A percentile compares a stretch with the other conserved stretches of the same genome.
Conservation (phyloP, 2,888 invertebrate genomes). For the Pristionchus fissidentatus region DNA sequence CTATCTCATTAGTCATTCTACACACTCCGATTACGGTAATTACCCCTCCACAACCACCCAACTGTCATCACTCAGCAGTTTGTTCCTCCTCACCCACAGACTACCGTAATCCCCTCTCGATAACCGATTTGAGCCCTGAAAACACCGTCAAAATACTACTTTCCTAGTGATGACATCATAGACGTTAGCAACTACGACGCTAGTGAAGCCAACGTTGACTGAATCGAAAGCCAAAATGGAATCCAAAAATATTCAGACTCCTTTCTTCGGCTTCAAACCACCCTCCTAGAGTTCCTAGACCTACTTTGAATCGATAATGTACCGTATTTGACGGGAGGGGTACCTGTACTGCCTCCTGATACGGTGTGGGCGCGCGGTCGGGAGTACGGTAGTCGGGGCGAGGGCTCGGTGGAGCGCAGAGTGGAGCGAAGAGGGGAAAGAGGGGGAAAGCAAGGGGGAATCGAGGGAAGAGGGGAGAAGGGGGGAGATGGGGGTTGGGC, state of each 20-base stretch:
- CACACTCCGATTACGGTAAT: constrained; percentile 23
- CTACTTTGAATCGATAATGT: background rate
- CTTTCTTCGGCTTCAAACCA: background rate
- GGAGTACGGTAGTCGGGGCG: constrained; percentile 35
- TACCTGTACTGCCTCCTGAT: background rate
- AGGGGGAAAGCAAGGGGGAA: constrained; percentile 11
- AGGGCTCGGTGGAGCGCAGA: constrained; percentile 33
- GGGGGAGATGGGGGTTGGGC: constrained; percentile 35
- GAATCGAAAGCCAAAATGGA: background rate
- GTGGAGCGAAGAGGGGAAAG: constrained; percentile 26
- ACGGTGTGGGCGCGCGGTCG: background rate
- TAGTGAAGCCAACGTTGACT: background rate
- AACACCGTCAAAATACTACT: background rate
- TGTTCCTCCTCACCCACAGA: background rate
- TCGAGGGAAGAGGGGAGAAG: background rate
- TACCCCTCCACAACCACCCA: constrained; percentile 17
- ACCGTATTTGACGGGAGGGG: background rate
- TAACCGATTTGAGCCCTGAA: background rate
- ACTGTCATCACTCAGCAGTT: constrained; percentile 5
- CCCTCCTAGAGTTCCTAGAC: background rate
- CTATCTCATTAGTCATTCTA: background rate
- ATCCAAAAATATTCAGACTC: background rate
- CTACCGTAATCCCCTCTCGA: constrained; percentile 15
- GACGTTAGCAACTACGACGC: background rate
- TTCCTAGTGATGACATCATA: background rate